A percentile compares a stretch with the other conserved stretches of the same genome.
Evolutionary conservation across 2,113 vertebrate species (phyloP).

Genomic region (Poeciliopsis prolifica): DNA sequence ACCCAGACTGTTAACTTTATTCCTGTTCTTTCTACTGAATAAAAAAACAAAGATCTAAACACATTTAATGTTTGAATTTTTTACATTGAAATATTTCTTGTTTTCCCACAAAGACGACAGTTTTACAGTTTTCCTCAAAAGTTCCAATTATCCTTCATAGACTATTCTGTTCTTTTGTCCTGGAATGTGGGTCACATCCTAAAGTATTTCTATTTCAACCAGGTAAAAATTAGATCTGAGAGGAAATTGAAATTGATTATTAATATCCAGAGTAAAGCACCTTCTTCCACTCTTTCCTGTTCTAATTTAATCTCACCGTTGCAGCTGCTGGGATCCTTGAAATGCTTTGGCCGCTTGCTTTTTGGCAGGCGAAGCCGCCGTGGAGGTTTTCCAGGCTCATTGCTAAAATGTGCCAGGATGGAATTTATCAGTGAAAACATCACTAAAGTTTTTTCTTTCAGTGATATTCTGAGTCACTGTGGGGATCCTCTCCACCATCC

Average conservation of each 20-base stretch:
- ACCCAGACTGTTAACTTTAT: no score
- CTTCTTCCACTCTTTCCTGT: conserved; percentile 9
- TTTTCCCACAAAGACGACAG: neutral
- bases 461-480: neutral
- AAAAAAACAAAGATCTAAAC: no score
- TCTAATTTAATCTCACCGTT: conserved; percentile 15
- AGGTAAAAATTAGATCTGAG: conserved; percentile 24
- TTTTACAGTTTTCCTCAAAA: neutral
- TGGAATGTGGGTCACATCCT: neutral
- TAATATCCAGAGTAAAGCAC: conserved; percentile 14
- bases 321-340: conserved; percentile 1
- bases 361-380: neutral
- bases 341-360: conserved; percentile 17
- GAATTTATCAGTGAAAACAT: conserved; percentile 13
- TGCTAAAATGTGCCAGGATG: neutral
- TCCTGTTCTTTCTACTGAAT: no score
- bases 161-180: neutral
- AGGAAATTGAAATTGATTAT: conserved; percentile 57
- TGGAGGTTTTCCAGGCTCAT: conserved; percentile 13
- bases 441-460: neutral
- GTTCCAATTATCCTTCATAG: neutral
- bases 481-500: neutral
- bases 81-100: neutral
- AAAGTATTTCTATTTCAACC: conserved; percentile 22
- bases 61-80: neutral